Evolutionary conservation across 2,888 invertebrate species (phyloP).

Genomic region (Nycteola revayana): DNA sequence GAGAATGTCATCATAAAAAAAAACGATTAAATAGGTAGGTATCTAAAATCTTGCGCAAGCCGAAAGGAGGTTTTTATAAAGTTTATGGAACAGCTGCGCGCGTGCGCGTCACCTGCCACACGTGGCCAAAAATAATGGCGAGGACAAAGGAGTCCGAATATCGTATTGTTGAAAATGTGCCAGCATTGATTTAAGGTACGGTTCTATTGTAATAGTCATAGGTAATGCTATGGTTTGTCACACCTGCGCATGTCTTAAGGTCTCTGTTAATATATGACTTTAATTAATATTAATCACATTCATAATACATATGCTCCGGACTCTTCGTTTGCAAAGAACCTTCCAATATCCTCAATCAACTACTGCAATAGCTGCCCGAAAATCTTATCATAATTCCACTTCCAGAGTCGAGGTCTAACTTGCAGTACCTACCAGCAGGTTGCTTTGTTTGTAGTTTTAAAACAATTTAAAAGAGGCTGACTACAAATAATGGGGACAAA

Average conservation of each 20-base stretch:
- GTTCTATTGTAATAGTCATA: slow-evolving; percentile 33
- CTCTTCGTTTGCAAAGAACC: too few species aligned
- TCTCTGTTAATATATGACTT: too few species aligned
- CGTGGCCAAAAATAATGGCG: slow-evolving; percentile 70
- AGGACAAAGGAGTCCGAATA: slow-evolving; percentile 59
- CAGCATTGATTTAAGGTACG: slow-evolving; percentile 68
- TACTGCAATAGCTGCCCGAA: too few species aligned
- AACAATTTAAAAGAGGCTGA: too few species aligned
- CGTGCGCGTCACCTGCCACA: slow-evolving; percentile 77
- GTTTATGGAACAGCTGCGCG: slow-evolving; percentile 74
- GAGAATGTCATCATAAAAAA: slow-evolving; percentile 71
- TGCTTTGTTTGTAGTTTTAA: too few species aligned
- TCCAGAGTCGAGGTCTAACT: too few species aligned
- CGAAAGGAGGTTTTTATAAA: slow-evolving; percentile 33
- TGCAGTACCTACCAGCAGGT: too few species aligned
- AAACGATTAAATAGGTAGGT: slow-evolving; percentile 51
- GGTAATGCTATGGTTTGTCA: slow-evolving; percentile 27
- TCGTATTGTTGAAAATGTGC: slow-evolving; percentile 53
- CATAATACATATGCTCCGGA: too few species aligned
- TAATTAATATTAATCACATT: too few species aligned
- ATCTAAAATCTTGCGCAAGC: slow-evolving; percentile 72
- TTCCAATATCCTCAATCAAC: too few species aligned
- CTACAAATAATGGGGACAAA: too few species aligned
- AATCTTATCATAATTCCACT: too few species aligned
- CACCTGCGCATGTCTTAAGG: slow-evolving; percentile 49